These are phyloP conservation scores for Ceratosolen fusciceps DNA, from an alignment of 1,140 invertebrate species.

Conservation along the genomic window DNA sequence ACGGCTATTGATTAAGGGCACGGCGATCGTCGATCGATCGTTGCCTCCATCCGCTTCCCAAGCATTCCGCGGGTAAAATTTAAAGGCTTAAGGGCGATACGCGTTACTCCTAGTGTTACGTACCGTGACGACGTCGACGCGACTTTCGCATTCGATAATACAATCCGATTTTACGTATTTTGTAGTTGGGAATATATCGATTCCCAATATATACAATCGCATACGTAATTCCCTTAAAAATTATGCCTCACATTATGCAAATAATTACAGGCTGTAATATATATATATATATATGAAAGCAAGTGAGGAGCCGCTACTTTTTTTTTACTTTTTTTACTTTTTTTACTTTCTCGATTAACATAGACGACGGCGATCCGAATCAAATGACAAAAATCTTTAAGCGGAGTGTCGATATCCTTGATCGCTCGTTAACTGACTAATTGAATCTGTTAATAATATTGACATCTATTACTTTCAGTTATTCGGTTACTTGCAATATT, in stretches of 20 bases:
- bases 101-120: too few relatives aligned
- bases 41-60: background rate
- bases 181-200: background rate
- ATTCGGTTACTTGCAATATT: too few relatives aligned
- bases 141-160: background rate
- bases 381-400: too few relatives aligned
- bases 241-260: background rate
- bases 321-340: background rate
- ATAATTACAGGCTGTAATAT: background rate
- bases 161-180: background rate
- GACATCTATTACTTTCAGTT: too few relatives aligned
- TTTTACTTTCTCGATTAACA: background rate
- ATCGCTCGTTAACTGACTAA: too few relatives aligned
- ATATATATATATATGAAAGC: too few relatives aligned
- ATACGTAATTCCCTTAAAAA: background rate
- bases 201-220: background rate
- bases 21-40: slow-evolving; percentile 24
- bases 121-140: background rate
- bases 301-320: background rate
- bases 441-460: too few relatives aligned
- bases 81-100: background rate
- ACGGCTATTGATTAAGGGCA: slow-evolving; percentile 37
- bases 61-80: slow-evolving; percentile 4
- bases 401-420: too few relatives aligned
- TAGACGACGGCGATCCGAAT: too few relatives aligned